These are phyloP conservation scores for Pachyseris speciosa DNA, from an alignment of 64 coral and sea anemone species.

Conservation along the genomic window DNA sequence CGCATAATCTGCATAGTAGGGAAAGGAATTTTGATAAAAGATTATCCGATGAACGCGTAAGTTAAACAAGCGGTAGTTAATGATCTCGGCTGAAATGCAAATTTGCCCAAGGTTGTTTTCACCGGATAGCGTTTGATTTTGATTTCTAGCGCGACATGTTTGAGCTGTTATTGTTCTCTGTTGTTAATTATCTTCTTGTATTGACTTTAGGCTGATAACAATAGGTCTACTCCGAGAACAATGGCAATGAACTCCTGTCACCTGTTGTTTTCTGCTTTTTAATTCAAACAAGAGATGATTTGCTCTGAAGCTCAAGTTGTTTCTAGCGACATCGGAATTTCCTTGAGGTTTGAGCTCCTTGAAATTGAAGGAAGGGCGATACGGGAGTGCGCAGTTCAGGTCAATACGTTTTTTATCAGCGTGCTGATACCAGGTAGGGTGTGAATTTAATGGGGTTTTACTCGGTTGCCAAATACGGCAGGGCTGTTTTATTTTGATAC, in stretches of 20 bases:
- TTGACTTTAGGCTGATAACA: constrained; percentile 36
- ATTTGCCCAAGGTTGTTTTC: constrained; percentile 1
- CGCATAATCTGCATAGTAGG: neutral
- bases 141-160: constrained; percentile 26
- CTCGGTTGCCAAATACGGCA: constrained; percentile 19
- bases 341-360: neutral
- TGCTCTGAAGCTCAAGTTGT: neutral
- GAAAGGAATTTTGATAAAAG: constrained; percentile 17
- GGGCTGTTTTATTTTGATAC: constrained; percentile 21
- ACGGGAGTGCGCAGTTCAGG: neutral
- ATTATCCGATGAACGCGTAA: neutral
- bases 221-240: constrained; percentile 8
- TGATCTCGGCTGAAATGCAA: constrained; percentile 13
- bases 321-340: constrained; percentile 43
- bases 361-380: neutral
- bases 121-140: constrained; percentile 17
- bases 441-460: constrained; percentile 37
- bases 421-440: neutral
- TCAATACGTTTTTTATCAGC: constrained; percentile 27
- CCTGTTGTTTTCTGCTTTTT: constrained; percentile 51
- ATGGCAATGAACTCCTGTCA: constrained; percentile 10
- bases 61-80: too few species aligned
- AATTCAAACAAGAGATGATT: constrained; percentile 31
- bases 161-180: constrained; percentile 38
- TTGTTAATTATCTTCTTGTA: constrained; percentile 46